These are phyloP conservation scores for Cydia fagiglandana DNA, from an alignment of 1,140 invertebrate species.

Conservation along the genomic window DNA sequence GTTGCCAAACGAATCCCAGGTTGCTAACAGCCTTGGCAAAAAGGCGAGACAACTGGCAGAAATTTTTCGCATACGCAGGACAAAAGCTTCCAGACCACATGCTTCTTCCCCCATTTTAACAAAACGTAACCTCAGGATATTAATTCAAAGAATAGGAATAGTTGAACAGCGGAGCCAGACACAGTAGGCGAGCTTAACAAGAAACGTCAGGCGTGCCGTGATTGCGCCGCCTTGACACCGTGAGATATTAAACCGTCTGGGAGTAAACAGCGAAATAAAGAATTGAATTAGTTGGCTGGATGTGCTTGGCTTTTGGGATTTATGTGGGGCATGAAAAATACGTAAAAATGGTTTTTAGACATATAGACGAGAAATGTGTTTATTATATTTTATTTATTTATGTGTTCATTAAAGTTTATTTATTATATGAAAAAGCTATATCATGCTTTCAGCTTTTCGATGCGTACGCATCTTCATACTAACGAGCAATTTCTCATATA, in stretches of 20 bases:
- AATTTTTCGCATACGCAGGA: background rate
- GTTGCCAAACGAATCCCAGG: no score
- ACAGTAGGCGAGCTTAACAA: conserved; percentile 25
- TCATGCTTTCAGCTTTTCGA: no score
- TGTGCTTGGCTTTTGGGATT: background rate
- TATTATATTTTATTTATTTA: no score
- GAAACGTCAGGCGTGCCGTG: conserved; percentile 27
- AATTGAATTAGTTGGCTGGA: conserved; percentile 29
- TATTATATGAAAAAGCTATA: no score
- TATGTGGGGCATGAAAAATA: background rate
- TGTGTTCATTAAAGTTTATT: no score
- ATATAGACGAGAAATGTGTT: no score
- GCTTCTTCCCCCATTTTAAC: background rate
- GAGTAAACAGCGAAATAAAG: conserved; percentile 27
- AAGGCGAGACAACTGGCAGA: background rate
- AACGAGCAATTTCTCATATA: no score
- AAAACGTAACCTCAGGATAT: background rate
- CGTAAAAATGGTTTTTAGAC: background rate
- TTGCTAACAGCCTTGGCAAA: no score
- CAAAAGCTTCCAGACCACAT: background rate
- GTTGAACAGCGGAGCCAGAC: conserved; percentile 3
- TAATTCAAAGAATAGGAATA: conserved; percentile 11
- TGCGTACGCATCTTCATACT: no score
- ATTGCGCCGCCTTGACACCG: conserved; percentile 21
- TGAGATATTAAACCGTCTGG: conserved; percentile 31